These are phyloP conservation scores for Hystrix cristata DNA, from an alignment of 2,113 vertebrate species.

Conservation along the genomic window DNA sequence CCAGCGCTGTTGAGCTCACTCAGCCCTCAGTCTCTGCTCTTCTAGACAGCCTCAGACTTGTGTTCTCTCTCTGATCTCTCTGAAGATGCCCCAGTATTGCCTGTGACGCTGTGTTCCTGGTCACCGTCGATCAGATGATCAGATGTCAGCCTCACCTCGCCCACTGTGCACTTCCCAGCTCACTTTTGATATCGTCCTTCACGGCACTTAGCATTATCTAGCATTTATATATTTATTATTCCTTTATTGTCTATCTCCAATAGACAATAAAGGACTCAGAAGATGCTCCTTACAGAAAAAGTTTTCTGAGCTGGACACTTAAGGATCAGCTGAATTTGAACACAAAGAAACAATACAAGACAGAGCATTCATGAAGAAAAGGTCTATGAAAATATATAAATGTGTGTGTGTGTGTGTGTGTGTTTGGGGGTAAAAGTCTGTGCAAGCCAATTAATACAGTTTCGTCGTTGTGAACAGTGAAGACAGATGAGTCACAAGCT, in stretches of 20 bases:
- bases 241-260: not conserved
- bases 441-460: not conserved
- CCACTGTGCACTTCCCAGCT: too few relatives aligned
- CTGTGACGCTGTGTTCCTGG: not conserved
- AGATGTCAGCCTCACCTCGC: not conserved
- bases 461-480: not conserved
- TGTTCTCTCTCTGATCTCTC: not conserved
- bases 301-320: not conserved
- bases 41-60: not conserved
- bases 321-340: constrained; percentile 47
- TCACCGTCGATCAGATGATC: not conserved
- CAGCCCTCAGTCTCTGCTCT: not conserved
- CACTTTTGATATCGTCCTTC: not conserved
- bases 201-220: not conserved
- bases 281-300: not conserved
- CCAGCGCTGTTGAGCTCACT: not conserved
- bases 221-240: not conserved
- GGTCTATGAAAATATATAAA: not conserved
- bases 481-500: not conserved
- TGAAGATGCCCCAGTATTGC: not conserved
- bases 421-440: not conserved
- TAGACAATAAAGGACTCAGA: not conserved
- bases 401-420: too few relatives aligned
- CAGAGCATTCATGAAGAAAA: not conserved
- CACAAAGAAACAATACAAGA: not conserved